Conservation (phyloP, 2,888 invertebrate species). For the Chloromyia formosa region DNA sequence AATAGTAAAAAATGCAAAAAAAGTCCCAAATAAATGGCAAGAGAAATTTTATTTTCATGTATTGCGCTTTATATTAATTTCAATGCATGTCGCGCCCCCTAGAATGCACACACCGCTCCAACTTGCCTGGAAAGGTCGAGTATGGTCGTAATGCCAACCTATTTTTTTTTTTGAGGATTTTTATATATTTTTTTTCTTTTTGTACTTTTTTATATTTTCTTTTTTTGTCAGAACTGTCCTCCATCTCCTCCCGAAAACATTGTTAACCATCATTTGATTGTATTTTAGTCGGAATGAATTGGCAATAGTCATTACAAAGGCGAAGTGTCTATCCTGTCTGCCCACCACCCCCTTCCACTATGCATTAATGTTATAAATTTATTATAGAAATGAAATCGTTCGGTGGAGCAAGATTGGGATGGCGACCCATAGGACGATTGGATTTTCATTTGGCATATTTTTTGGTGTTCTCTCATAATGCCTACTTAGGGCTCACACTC, state of each 20-base stretch:
- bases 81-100: slow-evolving; percentile 28
- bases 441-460: too few species aligned
- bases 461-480: too few species aligned
- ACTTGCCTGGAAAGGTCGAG: not conserved
- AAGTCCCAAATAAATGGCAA: slow-evolving; percentile 12
- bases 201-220: not conserved
- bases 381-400: slow-evolving; percentile 30
- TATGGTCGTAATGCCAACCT: not conserved
- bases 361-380: slow-evolving; percentile 23
- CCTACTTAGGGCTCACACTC: too few species aligned
- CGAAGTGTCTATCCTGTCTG: slow-evolving; percentile 7
- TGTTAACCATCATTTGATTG: slow-evolving; percentile 31
- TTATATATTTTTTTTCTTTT: not conserved
- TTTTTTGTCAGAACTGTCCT: not conserved
- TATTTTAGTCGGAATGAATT: slow-evolving; percentile 32
- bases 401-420: not conserved
- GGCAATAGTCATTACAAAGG: slow-evolving; percentile 30
- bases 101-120: slow-evolving; percentile 1
- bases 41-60: slow-evolving; percentile 41
- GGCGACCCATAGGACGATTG: not conserved
- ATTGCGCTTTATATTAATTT: slow-evolving; percentile 38
- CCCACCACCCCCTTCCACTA: slow-evolving; percentile 13
- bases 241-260: not conserved
- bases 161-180: slow-evolving; percentile 3
- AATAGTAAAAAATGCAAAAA: slow-evolving; percentile 8